Evolutionary conservation across 1,140 invertebrate genomes (phyloP).

Genomic region (Tetragnatha versicolor): DNA sequence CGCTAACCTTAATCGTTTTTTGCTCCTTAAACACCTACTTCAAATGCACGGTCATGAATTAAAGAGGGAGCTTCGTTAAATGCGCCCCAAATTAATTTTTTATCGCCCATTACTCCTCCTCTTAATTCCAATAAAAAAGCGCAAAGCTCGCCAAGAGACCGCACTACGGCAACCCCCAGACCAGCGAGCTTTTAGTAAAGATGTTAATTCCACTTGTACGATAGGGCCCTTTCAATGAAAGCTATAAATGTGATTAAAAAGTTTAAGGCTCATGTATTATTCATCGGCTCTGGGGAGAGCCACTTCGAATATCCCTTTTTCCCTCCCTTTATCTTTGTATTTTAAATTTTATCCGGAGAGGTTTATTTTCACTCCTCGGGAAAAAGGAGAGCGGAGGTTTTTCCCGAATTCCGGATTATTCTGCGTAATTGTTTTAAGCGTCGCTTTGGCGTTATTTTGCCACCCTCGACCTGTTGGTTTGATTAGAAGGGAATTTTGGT

Average conservation of each 20-base stretch:
- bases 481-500: conserved; percentile 29
- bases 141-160: too few relatives aligned
- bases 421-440: conserved; percentile 36
- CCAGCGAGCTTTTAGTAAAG: conserved; percentile 50
- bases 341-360: conserved; percentile 48
- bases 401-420: conserved; percentile 22
- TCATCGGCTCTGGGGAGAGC: conserved; percentile 41
- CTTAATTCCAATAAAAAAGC: too few relatives aligned
- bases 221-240: conserved; percentile 51
- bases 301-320: conserved; percentile 47
- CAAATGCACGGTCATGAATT: too few relatives aligned
- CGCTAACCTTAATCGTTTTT: too few relatives aligned
- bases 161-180: conserved; percentile 27
- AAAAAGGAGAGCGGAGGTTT: background rate
- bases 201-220: conserved; percentile 55
- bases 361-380: conserved; percentile 33
- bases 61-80: background rate
- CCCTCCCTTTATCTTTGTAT: conserved; percentile 36
- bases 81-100: background rate
- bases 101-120: background rate
- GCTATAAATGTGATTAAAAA: conserved; percentile 55
- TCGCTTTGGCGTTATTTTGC: conserved; percentile 19
- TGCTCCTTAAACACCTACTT: too few relatives aligned
- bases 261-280: conserved; percentile 53
- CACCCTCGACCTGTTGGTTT: conserved; percentile 17